Conservation (phyloP, 2,797 vertebrate genomes). For the Characodon lateralis region DNA sequence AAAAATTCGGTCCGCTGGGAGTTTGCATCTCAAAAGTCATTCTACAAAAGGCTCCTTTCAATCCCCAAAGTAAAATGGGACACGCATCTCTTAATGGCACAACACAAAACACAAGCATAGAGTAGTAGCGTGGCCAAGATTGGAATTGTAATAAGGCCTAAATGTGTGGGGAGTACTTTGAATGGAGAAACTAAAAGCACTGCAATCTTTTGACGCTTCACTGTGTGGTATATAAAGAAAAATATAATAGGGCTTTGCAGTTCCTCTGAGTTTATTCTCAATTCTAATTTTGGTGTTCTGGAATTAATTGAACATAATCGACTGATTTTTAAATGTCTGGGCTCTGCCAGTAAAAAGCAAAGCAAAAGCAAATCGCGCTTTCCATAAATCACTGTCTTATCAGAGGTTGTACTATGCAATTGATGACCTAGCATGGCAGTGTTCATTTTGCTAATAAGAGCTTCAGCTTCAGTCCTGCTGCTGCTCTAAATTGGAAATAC, state of each 20-base stretch:
- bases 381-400: neutral
- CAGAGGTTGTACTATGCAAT: neutral
- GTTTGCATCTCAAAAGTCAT: neutral
- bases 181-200: neutral
- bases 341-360: neutral
- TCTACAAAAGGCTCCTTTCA: neutral
- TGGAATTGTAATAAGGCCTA: neutral
- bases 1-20: neutral
- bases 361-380: neutral
- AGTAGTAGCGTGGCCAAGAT: neutral
- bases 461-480: neutral
- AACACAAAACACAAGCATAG: neutral
- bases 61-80: neutral
- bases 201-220: neutral
- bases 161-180: neutral
- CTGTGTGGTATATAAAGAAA: neutral
- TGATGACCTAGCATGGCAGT: neutral
- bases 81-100: neutral
- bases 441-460: neutral
- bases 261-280: too few species aligned
- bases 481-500: neutral
- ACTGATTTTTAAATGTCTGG: too few species aligned
- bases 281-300: neutral
- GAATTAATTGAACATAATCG: neutral
- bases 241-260: too few species aligned